Evolutionary conservation across 2,797 vertebrate genomes (phyloP).

Genomic region (Mus spretus): DNA sequence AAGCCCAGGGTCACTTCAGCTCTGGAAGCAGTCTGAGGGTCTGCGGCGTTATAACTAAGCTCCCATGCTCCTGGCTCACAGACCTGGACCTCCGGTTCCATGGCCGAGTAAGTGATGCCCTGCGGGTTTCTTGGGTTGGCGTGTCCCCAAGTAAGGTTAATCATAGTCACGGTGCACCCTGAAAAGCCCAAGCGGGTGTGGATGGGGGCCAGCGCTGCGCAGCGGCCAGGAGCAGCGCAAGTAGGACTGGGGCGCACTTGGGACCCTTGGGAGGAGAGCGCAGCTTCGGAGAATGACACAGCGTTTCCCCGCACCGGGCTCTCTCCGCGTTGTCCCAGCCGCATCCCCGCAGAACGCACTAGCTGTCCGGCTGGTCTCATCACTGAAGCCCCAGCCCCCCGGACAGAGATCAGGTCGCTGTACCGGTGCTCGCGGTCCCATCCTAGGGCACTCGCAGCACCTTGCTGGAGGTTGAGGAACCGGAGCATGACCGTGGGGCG

Average conservation of each 20-base stretch:
- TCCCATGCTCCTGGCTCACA: neutral
- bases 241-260: neutral
- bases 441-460: neutral
- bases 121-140: neutral
- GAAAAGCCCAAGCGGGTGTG: neutral
- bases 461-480: neutral
- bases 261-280: neutral
- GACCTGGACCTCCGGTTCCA: neutral
- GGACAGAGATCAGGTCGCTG: neutral
- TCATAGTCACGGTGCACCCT: neutral
- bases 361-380: neutral
- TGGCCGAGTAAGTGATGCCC: neutral
- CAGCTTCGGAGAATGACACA: slow-evolving; percentile 74
- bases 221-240: neutral
- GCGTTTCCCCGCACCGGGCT: slow-evolving; percentile 70
- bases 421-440: neutral
- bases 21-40: neutral
- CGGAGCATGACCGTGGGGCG: neutral
- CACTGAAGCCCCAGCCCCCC: neutral
- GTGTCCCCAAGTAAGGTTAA: neutral
- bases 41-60: neutral
- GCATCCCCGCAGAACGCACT: neutral
- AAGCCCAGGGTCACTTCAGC: neutral
- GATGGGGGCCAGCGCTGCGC: neutral
- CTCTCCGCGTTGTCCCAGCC: neutral